Evolutionary conservation across 2,888 invertebrate genomes (phyloP).

Genomic region (Xestoiulus laeticollis): DNA sequence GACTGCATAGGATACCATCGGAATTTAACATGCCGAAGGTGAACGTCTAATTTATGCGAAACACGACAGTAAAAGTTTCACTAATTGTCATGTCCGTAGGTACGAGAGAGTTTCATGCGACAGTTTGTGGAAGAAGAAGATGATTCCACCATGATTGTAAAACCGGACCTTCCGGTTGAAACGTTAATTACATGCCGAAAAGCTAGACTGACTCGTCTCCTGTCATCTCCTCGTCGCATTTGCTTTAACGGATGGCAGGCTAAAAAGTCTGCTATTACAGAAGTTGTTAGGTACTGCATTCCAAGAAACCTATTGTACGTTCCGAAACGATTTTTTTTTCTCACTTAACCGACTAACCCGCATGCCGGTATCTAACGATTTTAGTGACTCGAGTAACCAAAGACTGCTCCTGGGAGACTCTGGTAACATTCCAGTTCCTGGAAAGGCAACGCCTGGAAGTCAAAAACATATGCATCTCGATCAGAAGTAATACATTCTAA

Average conservation of each 20-base stretch:
- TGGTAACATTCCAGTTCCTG: slow-evolving; percentile 87
- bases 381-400: slow-evolving; percentile 89
- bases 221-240: slow-evolving; percentile 53
- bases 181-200: slow-evolving; percentile 82
- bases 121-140: slow-evolving; percentile 85
- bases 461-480: slow-evolving; percentile 85
- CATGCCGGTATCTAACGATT: neutral
- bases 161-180: slow-evolving; percentile 73
- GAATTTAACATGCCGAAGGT: slow-evolving; percentile 68
- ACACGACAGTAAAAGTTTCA: neutral
- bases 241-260: slow-evolving; percentile 54
- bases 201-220: slow-evolving; percentile 74
- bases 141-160: slow-evolving; percentile 72
- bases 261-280: slow-evolving; percentile 55
- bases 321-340: too few relatives aligned
- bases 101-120: slow-evolving; percentile 98
- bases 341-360: slow-evolving; percentile 57
- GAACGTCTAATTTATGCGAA: slow-evolving; percentile 51
- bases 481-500: slow-evolving; percentile 62
- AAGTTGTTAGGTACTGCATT: slow-evolving; percentile 55
- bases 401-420: slow-evolving; percentile 91
- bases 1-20: slow-evolving; percentile 90
- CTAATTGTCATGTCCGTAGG: slow-evolving; percentile 65
- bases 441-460: slow-evolving; percentile 79
- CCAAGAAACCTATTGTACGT: too few relatives aligned